Conservation (phyloP, 1,140 invertebrate species). For the Probaryconus sp. region DNA sequence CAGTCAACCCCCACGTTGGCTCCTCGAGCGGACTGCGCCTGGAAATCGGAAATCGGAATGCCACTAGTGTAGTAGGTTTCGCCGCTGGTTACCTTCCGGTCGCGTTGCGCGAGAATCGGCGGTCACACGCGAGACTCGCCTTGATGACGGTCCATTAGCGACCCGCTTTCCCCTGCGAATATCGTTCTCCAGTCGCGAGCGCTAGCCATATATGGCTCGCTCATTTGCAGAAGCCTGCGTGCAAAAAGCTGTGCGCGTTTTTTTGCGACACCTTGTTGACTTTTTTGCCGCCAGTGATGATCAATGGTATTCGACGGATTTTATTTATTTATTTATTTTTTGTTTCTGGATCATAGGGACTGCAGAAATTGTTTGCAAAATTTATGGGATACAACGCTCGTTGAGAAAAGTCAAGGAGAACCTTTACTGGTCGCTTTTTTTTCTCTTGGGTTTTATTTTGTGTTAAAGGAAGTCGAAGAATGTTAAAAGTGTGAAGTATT, state of each 20-base stretch:
- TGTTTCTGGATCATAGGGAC: too few relatives aligned
- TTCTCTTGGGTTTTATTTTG: too few relatives aligned
- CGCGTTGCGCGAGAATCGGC: constrained; percentile 42
- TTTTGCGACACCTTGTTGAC: neutral
- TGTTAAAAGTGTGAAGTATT: too few relatives aligned
- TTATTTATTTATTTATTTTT: too few relatives aligned
- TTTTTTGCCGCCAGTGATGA: too few relatives aligned
- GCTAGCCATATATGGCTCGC: constrained; percentile 49
- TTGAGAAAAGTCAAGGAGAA: too few relatives aligned
- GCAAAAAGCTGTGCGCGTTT: constrained; percentile 4
- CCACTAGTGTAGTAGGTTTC: constrained; percentile 58
- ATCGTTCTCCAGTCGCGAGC: constrained; percentile 35
- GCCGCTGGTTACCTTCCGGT: constrained; percentile 61
- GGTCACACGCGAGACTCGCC: constrained; percentile 17
- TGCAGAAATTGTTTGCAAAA: too few relatives aligned
- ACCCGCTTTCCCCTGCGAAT: constrained; percentile 44
- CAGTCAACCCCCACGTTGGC: constrained; percentile 20
- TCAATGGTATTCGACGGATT: too few relatives aligned
- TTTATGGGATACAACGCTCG: too few relatives aligned
- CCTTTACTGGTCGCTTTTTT: too few relatives aligned
- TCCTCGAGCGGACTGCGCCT: neutral
- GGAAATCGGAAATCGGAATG: constrained; percentile 38
- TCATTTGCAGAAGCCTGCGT: constrained; percentile 41
- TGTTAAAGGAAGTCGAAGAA: too few relatives aligned
- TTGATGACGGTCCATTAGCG: constrained; percentile 31